Base-by-base conservation (phyloP, 2,113 vertebrate genomes). In the Geococcyx californianus region DNA sequence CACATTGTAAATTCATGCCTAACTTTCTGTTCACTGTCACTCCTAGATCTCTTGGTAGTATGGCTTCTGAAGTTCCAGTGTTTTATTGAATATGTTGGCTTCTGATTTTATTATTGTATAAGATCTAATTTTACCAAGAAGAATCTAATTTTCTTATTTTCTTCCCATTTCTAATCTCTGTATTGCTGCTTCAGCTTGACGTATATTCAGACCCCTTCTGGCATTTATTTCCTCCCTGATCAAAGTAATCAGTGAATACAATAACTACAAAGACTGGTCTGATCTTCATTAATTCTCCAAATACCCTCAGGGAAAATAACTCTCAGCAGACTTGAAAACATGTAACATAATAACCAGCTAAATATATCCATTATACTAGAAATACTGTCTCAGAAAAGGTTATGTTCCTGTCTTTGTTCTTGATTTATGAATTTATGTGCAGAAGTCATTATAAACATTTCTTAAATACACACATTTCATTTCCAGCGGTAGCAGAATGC, bases 241-340 rank as follows among this genome's bases (percentile, higher is more conserved):
- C 85, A 94, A 97, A 96, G 90, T 78, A 78, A 96, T 90, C 93
- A 95, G 72, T 5, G 7, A 90, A 78, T 78, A 92, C 64, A 95
- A 93, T 93, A 94, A 94, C 90, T 87, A 93, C 73, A 93, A 94
- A 94, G 83, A 89, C 88, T 81, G 54, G 72, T 75, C 73, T 96
- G 90, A 96, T 95, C 83, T 90, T 91, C 93, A 96, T 95, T 97
- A 92, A 96, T 97, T 95, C 76, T 86, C 68, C 16, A 95, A 88
- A 96, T 58, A 81, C 56, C 92, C 83, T 94, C 72, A 90, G 92
- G 93, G 85, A 93, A 90, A 93, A 96, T 64, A 96, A 92, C 47
- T 92, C 85, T 92, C 36, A 78, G 88, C 40, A 94, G 85, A 89
- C 60, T 78, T 90, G 73, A 92, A 94, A 92, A 92, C 77, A 67